A percentile compares a stretch with the other conserved stretches of the same genome.
Conservation (phyloP, 2,113 vertebrate genomes). For the Colinus virginianus region DNA sequence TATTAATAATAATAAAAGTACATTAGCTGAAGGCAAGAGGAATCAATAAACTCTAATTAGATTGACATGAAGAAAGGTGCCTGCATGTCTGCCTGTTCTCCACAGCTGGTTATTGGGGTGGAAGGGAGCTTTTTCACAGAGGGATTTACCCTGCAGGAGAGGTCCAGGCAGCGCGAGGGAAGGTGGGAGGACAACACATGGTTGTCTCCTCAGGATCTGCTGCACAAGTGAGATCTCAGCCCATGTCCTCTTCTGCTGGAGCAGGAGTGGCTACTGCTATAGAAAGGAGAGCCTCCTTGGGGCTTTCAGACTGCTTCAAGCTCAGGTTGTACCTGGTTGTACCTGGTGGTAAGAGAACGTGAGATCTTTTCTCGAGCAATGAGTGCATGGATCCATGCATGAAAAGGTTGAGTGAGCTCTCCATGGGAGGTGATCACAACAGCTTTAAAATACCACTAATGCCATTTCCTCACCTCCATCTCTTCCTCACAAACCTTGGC, state of each 20-base stretch:
- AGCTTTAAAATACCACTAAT: not conserved
- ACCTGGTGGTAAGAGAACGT: rapidly evolving
- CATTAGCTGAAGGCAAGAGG: conserved; percentile 56
- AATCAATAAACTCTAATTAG: conserved; percentile 64
- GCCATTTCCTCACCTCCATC: not conserved
- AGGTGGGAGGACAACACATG: not conserved
- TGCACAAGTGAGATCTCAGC: not conserved
- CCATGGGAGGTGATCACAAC: not conserved
- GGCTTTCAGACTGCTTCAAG: not conserved
- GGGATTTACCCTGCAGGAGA: not conserved
- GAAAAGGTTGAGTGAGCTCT: not conserved
- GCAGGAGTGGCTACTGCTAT: not conserved
- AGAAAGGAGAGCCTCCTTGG: not conserved
- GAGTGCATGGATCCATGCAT: not conserved
- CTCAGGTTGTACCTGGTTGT: not conserved
- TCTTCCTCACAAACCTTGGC: not conserved
- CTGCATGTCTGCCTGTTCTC: not conserved
- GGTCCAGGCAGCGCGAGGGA: not conserved
- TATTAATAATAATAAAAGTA: conserved; percentile 64
- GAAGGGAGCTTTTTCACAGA: not conserved
- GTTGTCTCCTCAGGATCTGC: not conserved
- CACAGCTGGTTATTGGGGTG: not conserved
- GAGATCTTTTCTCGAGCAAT: not conserved
- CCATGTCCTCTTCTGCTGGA: not conserved
- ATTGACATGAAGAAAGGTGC: conserved; percentile 18